Evolutionary conservation across 2,113 vertebrate species (phyloP).

Genomic region (Salvelinus sp.): DNA sequence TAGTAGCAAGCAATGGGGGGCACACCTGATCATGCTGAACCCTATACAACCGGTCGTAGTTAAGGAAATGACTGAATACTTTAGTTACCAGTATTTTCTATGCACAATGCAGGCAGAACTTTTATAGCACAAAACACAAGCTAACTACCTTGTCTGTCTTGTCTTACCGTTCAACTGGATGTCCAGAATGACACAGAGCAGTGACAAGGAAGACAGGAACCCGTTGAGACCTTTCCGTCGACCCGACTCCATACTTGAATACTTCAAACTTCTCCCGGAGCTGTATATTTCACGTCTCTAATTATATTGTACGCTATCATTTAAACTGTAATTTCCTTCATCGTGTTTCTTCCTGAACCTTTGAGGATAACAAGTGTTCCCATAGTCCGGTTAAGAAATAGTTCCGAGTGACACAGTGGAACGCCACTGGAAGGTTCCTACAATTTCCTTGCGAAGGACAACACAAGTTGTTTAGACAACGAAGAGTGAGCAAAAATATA

Average conservation of each 20-base stretch:
- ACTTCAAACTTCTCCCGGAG: constrained; percentile 21
- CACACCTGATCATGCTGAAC: too few species aligned
- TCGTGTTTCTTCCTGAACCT: constrained; percentile 7
- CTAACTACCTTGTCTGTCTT: too few species aligned
- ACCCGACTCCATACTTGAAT: constrained; percentile 66
- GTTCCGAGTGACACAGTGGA: constrained; percentile 59
- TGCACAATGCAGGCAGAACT: too few species aligned
- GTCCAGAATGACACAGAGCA: constrained; percentile 81
- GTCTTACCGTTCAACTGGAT: constrained; percentile 80
- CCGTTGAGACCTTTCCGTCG: constrained; percentile 69
- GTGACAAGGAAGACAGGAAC: constrained; percentile 73
- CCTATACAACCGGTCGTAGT: too few species aligned
- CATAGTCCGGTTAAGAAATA: constrained; percentile 57
- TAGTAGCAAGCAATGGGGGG: too few species aligned
- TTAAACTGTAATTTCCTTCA: constrained; percentile 13
- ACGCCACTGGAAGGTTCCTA: constrained; percentile 42
- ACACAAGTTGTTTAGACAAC: not conserved
- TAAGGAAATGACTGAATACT: too few species aligned
- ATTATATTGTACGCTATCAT: constrained; percentile 28
- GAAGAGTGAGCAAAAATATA: constrained; percentile 16
- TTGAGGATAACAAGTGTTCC: constrained; percentile 48
- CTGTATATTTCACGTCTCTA: constrained; percentile 16
- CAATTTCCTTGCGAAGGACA: not conserved
- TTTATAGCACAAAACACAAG: too few species aligned
- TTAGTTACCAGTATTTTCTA: too few species aligned